A percentile compares a stretch with the other conserved stretches of the same genome.
phyloP scores from a whole-genome alignment of 1,140 invertebrate genomes.

The Pinna nobilis region DNA sequence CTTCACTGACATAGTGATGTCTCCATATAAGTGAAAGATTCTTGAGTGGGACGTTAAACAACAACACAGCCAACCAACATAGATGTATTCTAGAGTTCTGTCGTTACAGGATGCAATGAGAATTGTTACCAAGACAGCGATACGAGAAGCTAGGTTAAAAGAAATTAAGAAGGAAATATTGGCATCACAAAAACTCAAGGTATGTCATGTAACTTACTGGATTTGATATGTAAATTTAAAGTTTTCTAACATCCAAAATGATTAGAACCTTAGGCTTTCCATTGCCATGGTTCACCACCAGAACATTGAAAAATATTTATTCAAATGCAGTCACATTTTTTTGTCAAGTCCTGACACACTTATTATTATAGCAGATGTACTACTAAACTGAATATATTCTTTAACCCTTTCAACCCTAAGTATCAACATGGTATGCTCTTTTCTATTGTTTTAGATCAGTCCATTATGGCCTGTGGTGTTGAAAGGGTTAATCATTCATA shows the following conservation, averaged over 20 bases:
- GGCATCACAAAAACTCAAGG: constrained; percentile 94
- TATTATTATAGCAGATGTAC: too few relatives aligned
- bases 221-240: not conserved
- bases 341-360: not conserved
- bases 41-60: too few relatives aligned
- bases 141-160: constrained; percentile 93
- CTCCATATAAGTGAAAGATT: too few relatives aligned
- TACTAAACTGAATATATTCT: too few relatives aligned
- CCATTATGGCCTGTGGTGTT: too few relatives aligned
- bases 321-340: not conserved
- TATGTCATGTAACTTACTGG: constrained; percentile 58
- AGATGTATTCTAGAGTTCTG: constrained; percentile 5
- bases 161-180: constrained; percentile 97
- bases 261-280: not conserved
- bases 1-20: too few relatives aligned
- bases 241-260: not conserved
- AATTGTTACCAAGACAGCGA: constrained; percentile 92
- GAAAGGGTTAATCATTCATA: too few relatives aligned
- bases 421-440: too few relatives aligned
- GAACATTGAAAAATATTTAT: not conserved
- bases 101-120: constrained; percentile 88
- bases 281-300: not conserved
- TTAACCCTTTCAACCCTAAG: too few relatives aligned
- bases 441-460: too few relatives aligned
- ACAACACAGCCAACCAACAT: too few relatives aligned